These are phyloP conservation scores for Eurystomus gularis DNA, from an alignment of 2,113 vertebrate species.

Conservation along the genomic window DNA sequence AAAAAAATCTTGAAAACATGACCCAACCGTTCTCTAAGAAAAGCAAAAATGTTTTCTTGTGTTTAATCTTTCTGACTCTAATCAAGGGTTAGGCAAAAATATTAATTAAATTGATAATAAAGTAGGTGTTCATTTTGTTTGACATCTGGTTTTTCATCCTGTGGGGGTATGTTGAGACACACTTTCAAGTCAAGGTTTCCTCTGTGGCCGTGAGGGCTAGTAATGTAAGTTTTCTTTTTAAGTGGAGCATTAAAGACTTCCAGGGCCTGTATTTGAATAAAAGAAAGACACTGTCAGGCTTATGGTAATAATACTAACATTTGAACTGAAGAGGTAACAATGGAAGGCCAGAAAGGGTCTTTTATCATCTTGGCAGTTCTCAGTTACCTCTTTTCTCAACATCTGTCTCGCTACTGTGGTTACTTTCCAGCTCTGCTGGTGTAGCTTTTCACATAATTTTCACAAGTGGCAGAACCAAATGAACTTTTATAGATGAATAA, in stretches of 20 bases:
- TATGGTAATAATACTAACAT: not conserved
- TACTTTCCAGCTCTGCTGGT: not conserved
- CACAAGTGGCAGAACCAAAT: not conserved
- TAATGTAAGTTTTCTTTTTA: constrained; percentile 12
- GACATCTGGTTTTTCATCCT: not conserved
- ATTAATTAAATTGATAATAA: not conserved
- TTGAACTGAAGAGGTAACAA: not conserved
- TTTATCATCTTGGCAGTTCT: not conserved
- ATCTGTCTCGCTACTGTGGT: not conserved
- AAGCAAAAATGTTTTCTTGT: not conserved
- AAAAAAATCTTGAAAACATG: not conserved
- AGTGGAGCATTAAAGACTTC: not conserved
- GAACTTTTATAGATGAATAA: not conserved
- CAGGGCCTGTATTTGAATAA: not conserved
- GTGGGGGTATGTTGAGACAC: not conserved
- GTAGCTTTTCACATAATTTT: not conserved
- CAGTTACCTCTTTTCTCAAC: not conserved
- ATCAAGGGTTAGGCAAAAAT: not conserved
- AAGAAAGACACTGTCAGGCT: not conserved
- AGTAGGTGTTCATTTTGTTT: not conserved
- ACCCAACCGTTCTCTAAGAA: not conserved
- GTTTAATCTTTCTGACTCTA: not conserved
- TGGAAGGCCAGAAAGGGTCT: not conserved
- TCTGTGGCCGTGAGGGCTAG: not conserved
- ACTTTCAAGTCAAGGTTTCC: constrained; percentile 18